Evolutionary conservation across 37 sponge, comb jelly and placozoan species (phyloP), one percentile per base, ranked within the genome.

Genomic region (Beroe forskalii): DNA sequence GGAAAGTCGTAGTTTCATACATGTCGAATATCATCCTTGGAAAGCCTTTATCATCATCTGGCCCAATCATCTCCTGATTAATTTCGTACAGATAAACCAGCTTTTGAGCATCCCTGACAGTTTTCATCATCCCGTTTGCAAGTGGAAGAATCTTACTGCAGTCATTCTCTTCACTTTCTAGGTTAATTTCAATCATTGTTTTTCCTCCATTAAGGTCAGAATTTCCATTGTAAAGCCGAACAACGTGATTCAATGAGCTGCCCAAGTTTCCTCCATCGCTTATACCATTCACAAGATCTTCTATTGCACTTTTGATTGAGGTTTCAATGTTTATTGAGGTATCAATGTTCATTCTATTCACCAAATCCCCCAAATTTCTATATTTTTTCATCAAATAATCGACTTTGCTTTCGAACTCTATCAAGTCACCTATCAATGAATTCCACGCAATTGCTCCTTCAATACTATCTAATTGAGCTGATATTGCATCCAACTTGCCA

Each of bases 61-160:
- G 19, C 9, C 17, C 12, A 9, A 69, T 37, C 6, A 69, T 19
- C 32, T 37, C 72, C 32, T 69, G 72, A 32, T 69, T 69, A 1
- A 69, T 2, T 69, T 69, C 72, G 38, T 69, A 69, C 6, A 69
- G 19, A 35, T 32, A 69, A 2, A 32, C 33, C 38, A 69, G 38
- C 17, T 69, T 69, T 36, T 69, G 72, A 8, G 72, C 72, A 33
- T 69, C 19, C 38, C 32, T 31, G 3, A 69, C 32, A 19, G 32
- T 33, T 14, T 9, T 33, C 27, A 69, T 14, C 35, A 69, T 31
- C 72, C 32, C 12, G 6, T 9, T 14, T 12, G 33, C 36, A 17
- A 69, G 32, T 69, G 17, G 17, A 36, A 69, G 38, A 37, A 69
- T 69, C 38, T 69, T 69, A 6, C 33, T 32, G 72, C 72, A 69